These are phyloP conservation scores for Etheostoma perlongum DNA, from an alignment of 2,797 vertebrate genomes.

Conservation along the genomic window DNA sequence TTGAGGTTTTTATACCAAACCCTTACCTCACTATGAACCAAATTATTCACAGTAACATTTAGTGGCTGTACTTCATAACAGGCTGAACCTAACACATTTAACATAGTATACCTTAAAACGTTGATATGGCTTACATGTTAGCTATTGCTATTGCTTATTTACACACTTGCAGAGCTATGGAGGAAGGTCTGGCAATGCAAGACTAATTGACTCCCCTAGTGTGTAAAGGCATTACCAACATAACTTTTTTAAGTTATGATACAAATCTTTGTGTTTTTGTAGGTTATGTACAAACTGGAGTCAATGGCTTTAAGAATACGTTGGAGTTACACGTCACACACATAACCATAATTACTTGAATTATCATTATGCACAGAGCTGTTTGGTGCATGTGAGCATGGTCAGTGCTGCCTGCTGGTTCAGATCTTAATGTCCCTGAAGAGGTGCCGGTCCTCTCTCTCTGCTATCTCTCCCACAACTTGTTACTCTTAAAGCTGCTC, in stretches of 20 bases:
- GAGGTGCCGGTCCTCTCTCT: conserved; percentile 51
- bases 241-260: not conserved
- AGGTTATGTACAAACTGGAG: not conserved
- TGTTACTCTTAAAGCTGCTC: conserved; percentile 74
- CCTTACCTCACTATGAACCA: not conserved
- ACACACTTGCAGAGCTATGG: not conserved
- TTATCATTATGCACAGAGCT: conserved; percentile 2
- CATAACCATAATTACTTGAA: conserved; percentile 45
- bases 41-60: not conserved
- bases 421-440: conserved; percentile 58
- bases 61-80: not conserved
- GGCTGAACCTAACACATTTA: not conserved
- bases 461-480: conserved; percentile 63
- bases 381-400: conserved; percentile 55
- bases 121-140: not conserved
- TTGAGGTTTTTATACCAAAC: conserved; percentile 3
- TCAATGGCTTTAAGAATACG: conserved; percentile 1
- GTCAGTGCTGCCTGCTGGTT: conserved; percentile 41
- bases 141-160: not conserved
- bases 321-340: not conserved
- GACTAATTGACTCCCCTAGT: no score
- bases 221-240: not conserved
- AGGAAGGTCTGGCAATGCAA: no score
- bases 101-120: not conserved
- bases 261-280: conserved; percentile 15